Base-by-base conservation (phyloP, 35 echinoderm and acorn worm genomes). In the Patiria miniata region DNA sequence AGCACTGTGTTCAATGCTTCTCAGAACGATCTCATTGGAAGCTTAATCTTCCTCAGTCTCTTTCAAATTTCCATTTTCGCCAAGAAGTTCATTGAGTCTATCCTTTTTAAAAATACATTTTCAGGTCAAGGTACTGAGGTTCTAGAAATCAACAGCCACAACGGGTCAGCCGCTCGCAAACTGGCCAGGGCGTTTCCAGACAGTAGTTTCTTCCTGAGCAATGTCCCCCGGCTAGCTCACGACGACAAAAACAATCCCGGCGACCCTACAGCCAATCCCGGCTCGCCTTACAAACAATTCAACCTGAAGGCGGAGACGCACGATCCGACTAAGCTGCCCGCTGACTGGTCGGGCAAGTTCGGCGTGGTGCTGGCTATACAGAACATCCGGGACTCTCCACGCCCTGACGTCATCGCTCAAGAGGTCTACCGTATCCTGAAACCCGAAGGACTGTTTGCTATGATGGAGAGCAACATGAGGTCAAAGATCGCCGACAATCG, bases 261-360 rank as follows among this genome's bases (percentile, higher is more conserved):
- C 65, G 65, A 73, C 9, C 65, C 65, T 2, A 0, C 26, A 10
- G 29, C 34, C 65, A 73, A 22, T 73, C 26, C 65, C 30, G 26
- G 65, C 65, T 73, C 65, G 7, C 65, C 65, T 73, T 73, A 73
- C 65, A 73, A 34, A 73, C 65, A 73, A 30, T 73, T 73, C 65
- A 73, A 73, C 8, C 65, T 73, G 19, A 73, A 22, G 19, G 23
- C 14, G 26, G 65, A 73, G 65, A 73, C 29, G 1, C 65, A 73
- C 0, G 65, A 73, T 3, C 65, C 29, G 26, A 73, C 65, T 73
- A 73, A 73, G 21, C 18, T 73, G 65, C 65, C 65, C 65, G 65
- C 65, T 9, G 65, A 73, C 29, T 73, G 65, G 65, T 73, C 65
- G 21, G 34, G 34, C 65, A 73, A 73, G 26, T 73, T 73, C 1